Evolutionary conservation across 2,888 invertebrate genomes (phyloP), one percentile per base, ranked within the genome.

Genomic region (Pyrrhia umbra): DNA sequence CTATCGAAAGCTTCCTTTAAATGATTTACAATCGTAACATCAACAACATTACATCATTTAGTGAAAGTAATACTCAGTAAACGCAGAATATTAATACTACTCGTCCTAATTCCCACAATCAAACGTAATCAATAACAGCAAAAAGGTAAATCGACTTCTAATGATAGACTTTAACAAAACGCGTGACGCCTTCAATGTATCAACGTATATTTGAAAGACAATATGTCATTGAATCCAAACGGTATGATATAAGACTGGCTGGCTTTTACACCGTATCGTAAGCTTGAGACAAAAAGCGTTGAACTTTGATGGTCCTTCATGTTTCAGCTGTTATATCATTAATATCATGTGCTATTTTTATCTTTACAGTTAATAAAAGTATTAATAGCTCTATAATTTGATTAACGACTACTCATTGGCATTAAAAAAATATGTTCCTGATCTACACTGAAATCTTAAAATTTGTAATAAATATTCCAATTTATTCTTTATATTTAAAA

Each of bases 201-300:
- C 84, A 84, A 80, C 77, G 81, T 83, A 85, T 80, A 85, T 85
- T 85, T 83, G 89, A 89, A 90, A 87, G 88, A 79, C 84, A 85
- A 92, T 93, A 90, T 87, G 90, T 92, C 92, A 92, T 92, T 90
- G 86, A 83, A 88, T 81, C 84, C 83, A 81, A 85, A 81, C 77
- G 75, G 77, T 84, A 75, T 86, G 86, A 88, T 87, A 86, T 85
- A 87, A 88, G 70, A 81, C 63, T 27, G 82, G 61, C 75, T 65
- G 79, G 23, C 70, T 75, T 43, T 88, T 68, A 90, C 88, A 89
- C 89, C 85, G 83, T 68, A 64, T 42, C 69, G 87, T 85, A 86
- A 83, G 50, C 21, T 46, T 46, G 23, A 61, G 61, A 71, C 52
- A 74, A 65, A 59, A 70, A 52, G 25, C 47, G 16, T 39, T 49